Evolutionary conservation across 2,113 vertebrate genomes (phyloP), one percentile per base, ranked within the genome.

Genomic region (Bubo bubo): DNA sequence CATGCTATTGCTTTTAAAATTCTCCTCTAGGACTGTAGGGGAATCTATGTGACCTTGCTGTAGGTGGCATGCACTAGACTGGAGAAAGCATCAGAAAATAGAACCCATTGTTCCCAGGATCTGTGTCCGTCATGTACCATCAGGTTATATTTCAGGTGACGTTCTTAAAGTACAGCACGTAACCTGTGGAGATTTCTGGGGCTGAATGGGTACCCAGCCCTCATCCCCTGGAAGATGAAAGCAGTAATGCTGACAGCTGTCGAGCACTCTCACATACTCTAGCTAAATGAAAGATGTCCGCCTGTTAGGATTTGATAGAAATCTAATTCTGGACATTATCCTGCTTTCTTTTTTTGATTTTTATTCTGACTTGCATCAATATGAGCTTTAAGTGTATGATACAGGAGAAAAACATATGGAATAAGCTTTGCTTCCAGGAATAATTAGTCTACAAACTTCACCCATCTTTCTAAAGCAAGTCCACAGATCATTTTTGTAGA

Each of bases 81-180:
- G 79, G n/a, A 23, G 74, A 39, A 74, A 28, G 12, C 14, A 3
- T 52, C 47, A n/a, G 15, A 50, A 82, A 47, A 41, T 11, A 16
- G 43, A 75, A 90, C 14, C n/a, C 49, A 11, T 32, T 17, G 22
- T 80, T 53, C 19, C n/a, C 27, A 56, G 24, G 37, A 30, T 30
- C 34, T 72, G 52, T n/a, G 22, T 43, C 63, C 59, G 34, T 27
- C 28, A 2, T 1, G 8, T 47, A 10, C 20, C 28, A 17, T 49
- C 45, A 34, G 50, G n/a, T 12, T 66, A 68, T 66, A 16, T 70
- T 60, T 56, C 35, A 62, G 83, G 41, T 55, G 74, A 8, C 12
- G 3, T 52, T 66, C 56, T 52, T 64, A 28, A 26, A 68, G 21
- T 37, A 8, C 1, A 70, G 63, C 26, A 16, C 0, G 0, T 5